Evolutionary conservation across 2,113 vertebrate genomes (phyloP).

Genomic region (Deroptyus accipitrinus): DNA sequence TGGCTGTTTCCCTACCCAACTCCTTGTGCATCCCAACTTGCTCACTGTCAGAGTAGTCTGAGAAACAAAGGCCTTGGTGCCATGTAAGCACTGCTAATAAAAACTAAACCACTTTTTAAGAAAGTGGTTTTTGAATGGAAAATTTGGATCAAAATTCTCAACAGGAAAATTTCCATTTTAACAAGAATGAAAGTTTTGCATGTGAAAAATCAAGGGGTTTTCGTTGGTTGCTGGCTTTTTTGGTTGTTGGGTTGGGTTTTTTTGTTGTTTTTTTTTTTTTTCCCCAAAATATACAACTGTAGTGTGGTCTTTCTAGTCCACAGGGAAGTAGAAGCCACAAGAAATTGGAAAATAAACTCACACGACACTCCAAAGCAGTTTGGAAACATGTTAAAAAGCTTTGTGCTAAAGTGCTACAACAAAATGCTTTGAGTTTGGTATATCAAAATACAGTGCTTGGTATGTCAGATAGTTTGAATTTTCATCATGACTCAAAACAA

Average conservation of each 20-base stretch:
- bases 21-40: background rate
- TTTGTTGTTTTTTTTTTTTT: background rate
- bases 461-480: background rate
- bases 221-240: background rate
- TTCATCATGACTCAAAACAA: background rate
- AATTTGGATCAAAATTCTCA: background rate
- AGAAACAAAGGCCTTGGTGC: background rate
- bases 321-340: background rate
- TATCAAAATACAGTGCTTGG: background rate
- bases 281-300: rapidly evolving
- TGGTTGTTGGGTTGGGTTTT: background rate
- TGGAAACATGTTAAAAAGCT: background rate
- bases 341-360: background rate
- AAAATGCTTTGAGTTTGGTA: background rate
- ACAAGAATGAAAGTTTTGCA: background rate
- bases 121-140: background rate
- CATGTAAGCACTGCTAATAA: background rate
- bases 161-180: background rate
- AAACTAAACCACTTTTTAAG: background rate
- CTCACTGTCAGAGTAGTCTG: rapidly evolving
- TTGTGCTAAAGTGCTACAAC: background rate
- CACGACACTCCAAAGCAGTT: background rate
- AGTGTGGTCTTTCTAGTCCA: background rate
- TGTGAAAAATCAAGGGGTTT: background rate
- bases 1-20: background rate